Percentiles rank a stretch among this genome's conserved stretches.
phyloP scores from a whole-genome alignment of 2,113 vertebrate genomes.

The Cheilinus undulatus region DNA sequence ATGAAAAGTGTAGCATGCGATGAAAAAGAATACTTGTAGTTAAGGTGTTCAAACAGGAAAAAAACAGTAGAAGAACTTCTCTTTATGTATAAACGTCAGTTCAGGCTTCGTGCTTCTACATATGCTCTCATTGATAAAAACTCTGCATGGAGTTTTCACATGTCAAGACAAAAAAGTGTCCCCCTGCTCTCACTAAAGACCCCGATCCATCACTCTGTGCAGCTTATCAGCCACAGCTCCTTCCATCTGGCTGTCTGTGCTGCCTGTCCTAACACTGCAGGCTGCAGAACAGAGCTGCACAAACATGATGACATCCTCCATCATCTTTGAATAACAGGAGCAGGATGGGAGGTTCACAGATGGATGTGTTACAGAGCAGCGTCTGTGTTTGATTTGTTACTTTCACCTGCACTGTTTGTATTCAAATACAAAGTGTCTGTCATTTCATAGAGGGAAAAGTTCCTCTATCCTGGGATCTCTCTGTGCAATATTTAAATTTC shows the following conservation, averaged over 20 bases:
- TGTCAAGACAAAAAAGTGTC: background rate
- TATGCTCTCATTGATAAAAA: slow-evolving; percentile 13
- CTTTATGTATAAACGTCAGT: too few relatives aligned
- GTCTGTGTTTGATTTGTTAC: slow-evolving; percentile 48
- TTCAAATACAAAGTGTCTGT: slow-evolving; percentile 10
- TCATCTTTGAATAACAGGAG: slow-evolving; percentile 29
- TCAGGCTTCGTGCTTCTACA: too few relatives aligned
- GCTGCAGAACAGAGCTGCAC: background rate
- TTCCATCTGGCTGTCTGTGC: slow-evolving; percentile 36
- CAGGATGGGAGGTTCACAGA: slow-evolving; percentile 5
- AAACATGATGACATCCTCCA: slow-evolving; percentile 14
- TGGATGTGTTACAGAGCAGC: background rate
- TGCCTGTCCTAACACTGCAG: slow-evolving; percentile 1
- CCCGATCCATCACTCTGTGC: slow-evolving; percentile 7
- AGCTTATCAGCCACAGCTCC: background rate
- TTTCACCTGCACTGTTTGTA: slow-evolving; percentile 16
- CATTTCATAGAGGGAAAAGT: background rate
- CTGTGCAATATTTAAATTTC: background rate
- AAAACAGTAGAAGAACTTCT: too few relatives aligned
- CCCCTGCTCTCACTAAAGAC: background rate
- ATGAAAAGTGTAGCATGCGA: too few relatives aligned
- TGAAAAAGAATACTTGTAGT: too few relatives aligned
- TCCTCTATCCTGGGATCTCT: background rate
- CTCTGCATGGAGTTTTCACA: background rate
- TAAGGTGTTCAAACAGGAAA: too few relatives aligned